Base-by-base conservation (phyloP, 2,113 vertebrate species). In the Cardinalis cardinalis region DNA sequence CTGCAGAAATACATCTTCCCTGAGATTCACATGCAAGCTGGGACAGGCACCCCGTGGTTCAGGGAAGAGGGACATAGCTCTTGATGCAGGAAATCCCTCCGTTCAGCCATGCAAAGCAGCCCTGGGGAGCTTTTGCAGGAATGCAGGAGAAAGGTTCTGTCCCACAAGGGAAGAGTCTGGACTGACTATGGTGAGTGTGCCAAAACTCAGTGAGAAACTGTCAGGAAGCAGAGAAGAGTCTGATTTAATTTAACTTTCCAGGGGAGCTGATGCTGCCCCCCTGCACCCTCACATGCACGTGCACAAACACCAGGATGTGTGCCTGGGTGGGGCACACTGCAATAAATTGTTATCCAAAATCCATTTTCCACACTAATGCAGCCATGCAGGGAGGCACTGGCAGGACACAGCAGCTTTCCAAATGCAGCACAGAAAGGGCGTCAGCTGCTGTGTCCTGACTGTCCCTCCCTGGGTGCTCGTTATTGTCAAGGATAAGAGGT, bases 1-100 rank as follows among this genome's bases (percentile, higher is more conserved):
- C 73, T 93, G 89, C 92, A 94, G 87, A 49, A 89, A 53, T 41
- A 8, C 43, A 87, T 56, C 87, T 64, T 71, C 21, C 80, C 79
- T 72, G 70, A 61, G 81, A 69, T 36, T 29, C 75, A 40, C n/a
- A 6, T 60, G 77, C 94, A 90, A 82, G 95, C 63, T 79, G 61
- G 44, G 73, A 87, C 94, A 95, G 82, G 87, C 32, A 69, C 11
- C 17, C 40, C 5, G 7, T 58, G 49, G 36, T 5, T 89, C 58
- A 78, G 49, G 60, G 63, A 52, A 90, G 40, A 89, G 73, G 73
- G 77, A 75, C 81, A 65, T 56, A 63, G 70, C 32, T 52, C 72
- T 80, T 64, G 34, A 19, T 61, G 49, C 31, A 84, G 66, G 59
- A 94, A 90, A 69, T 52, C 32, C 68, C 69, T 87, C 36, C 53